Percentiles rank a stretch among this genome's conserved stretches.
Evolutionary conservation across 2,113 vertebrate species (phyloP).

Genomic region (Centrocercus urophasianus): DNA sequence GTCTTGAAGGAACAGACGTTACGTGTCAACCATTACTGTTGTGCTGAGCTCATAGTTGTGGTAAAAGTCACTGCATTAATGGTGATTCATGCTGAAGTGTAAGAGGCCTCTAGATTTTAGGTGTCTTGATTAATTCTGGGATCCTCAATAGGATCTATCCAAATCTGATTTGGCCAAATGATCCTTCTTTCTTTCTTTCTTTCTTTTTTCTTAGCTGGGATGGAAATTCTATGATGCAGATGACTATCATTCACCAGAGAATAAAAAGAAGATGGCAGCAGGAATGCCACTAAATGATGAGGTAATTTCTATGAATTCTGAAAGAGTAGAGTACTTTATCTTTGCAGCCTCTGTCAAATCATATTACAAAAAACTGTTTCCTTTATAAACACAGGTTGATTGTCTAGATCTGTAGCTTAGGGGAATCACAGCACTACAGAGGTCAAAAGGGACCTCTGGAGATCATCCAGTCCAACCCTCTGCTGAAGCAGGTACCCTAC

Average conservation of each 20-base stretch:
- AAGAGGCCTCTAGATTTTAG: neutral
- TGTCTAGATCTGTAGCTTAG: neutral
- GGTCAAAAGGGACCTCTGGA: too few species aligned
- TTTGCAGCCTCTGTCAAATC: neutral
- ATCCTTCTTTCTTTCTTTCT: too few species aligned
- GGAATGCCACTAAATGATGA: conserved; percentile 87
- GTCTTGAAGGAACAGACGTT: neutral
- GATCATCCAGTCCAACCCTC: too few species aligned
- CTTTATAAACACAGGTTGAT: neutral
- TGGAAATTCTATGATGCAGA: conserved; percentile 92
- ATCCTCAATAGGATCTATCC: neutral
- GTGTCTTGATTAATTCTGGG: neutral
- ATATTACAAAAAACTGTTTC: neutral
- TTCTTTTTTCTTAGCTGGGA: conserved; percentile 77
- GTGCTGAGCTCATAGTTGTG: neutral
- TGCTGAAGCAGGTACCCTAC: too few species aligned
- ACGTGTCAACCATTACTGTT: neutral
- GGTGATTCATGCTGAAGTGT: neutral
- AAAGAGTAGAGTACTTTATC: neutral
- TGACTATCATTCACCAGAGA: conserved; percentile 86
- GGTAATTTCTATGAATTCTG: conserved; percentile 71
- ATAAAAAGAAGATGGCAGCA: conserved; percentile 85
- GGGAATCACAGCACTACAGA: too few species aligned
- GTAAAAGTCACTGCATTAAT: accelerated
- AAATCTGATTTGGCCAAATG: neutral